Evolutionary conservation across 2,797 vertebrate genomes (phyloP).

Genomic region (Gastrophryne carolinensis): DNA sequence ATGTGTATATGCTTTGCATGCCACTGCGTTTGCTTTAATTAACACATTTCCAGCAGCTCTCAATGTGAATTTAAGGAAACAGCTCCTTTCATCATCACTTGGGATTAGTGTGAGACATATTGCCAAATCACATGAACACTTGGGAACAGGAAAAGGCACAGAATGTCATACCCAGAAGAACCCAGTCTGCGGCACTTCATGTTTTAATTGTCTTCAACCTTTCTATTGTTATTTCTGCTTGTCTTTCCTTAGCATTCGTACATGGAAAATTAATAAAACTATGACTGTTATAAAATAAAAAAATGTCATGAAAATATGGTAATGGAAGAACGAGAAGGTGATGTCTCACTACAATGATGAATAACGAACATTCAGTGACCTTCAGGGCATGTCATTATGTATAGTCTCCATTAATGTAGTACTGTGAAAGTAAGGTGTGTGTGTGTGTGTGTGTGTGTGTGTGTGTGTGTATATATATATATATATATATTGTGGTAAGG

Average conservation of each 20-base stretch:
- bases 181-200: constrained; percentile 45
- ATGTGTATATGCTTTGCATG: background rate
- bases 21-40: background rate
- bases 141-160: constrained; percentile 53
- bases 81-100: background rate
- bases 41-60: background rate
- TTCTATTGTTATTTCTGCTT: constrained; percentile 32
- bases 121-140: background rate
- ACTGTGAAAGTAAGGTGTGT: no score
- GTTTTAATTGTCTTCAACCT: constrained; percentile 47
- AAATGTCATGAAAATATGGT: constrained; percentile 18
- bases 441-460: no score
- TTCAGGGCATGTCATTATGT: constrained; percentile 11
- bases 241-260: constrained; percentile 33
- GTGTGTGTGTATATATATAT: no score
- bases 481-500: no score
- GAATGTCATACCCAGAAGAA: constrained; percentile 59
- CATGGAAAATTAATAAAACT: constrained; percentile 20
- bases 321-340: constrained; percentile 37
- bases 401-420: no score
- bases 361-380: background rate
- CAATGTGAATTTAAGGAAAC: background rate
- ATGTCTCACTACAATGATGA: constrained; percentile 16
- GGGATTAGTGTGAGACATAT: background rate
- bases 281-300: constrained; percentile 33